A percentile compares a stretch with the other conserved stretches of the same genome.
phyloP scores from a whole-genome alignment of 2,888 invertebrate genomes.

The Rhingia rostrata region DNA sequence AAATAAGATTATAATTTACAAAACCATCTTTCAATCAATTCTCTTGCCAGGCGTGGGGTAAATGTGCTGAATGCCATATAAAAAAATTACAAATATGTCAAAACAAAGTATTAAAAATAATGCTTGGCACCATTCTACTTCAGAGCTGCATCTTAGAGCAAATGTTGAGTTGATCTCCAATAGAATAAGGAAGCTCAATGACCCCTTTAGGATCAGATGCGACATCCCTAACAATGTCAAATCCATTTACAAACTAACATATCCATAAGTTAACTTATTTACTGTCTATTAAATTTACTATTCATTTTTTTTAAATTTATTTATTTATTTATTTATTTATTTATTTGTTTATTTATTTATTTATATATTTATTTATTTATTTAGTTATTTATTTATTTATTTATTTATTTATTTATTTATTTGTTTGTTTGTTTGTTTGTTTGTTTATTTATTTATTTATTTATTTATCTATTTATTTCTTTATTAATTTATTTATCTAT shows the following conservation, averaged over 20 bases:
- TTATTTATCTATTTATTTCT: too few relatives aligned
- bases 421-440: too few relatives aligned
- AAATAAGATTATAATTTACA: neutral
- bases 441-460: too few relatives aligned
- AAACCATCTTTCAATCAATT: neutral
- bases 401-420: too few relatives aligned
- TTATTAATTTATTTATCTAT: too few relatives aligned
- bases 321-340: neutral
- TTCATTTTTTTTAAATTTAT: neutral
- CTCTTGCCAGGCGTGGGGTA: neutral
- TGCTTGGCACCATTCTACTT: slow-evolving; percentile 15
- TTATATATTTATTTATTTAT: too few relatives aligned
- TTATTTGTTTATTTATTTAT: neutral
- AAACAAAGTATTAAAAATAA: slow-evolving; percentile 29
- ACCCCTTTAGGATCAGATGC: neutral
- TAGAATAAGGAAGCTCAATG: slow-evolving; percentile 6
- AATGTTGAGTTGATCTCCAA: slow-evolving; percentile 18
- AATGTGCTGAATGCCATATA: slow-evolving; percentile 31
- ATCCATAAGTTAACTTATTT: neutral
- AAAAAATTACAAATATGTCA: slow-evolving; percentile 17
- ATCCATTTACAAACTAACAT: neutral
- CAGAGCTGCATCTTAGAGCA: slow-evolving; percentile 6
- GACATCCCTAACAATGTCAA: neutral
- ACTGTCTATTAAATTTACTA: neutral
- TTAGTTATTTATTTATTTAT: too few relatives aligned